Base-by-base conservation (phyloP, 2,888 invertebrate genomes). In the Drosophila dives region DNA sequence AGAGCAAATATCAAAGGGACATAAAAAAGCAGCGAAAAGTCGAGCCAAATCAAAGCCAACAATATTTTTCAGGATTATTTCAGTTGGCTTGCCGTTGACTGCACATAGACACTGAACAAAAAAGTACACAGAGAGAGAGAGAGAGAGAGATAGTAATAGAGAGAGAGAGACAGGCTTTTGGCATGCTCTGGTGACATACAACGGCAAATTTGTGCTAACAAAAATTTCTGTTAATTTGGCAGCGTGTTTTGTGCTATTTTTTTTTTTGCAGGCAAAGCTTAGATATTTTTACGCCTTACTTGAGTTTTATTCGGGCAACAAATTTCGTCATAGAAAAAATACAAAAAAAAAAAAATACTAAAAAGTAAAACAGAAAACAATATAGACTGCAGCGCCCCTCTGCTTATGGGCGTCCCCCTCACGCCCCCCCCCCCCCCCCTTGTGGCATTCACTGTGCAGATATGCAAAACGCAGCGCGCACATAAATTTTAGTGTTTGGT, bases 21-120 rank as follows among this genome's bases (percentile, higher is more conserved):
- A 62, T 40, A 23, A 58, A 49, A 51, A 60, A 64, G 12, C 8
- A 64, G 38, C 62, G 54, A 70, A 74, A 75, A 71, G 82, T 80
- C 75, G 82, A 71, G 89, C 89, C 86, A 86, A 89, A 89, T 86
- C 86, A 89, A 89, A 89, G 89, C 83, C 85, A 85, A 89, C 87
- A 86, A 88, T 86, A 86, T 86, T 86, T 88, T 86, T 75, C 75
- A 77, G 88, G 85, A 86, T 86, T 86, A 86, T 86, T 86, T 88
- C 85, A 80, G 88, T 86, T 88, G 81, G 85, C 85, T 88, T 77
- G 75, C 66, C 77, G 88, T 83, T 71, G 80, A 72, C 62, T 81
- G 79, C 80, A 70, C 68, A 74, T 45, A 64, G 26, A 73, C 20
- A 76, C 4, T 40, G 26, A 6, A 40, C 10, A 23, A 49, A 29